Conservation (phyloP, 2,113 vertebrate species). For the Pterocles gutturalis region DNA sequence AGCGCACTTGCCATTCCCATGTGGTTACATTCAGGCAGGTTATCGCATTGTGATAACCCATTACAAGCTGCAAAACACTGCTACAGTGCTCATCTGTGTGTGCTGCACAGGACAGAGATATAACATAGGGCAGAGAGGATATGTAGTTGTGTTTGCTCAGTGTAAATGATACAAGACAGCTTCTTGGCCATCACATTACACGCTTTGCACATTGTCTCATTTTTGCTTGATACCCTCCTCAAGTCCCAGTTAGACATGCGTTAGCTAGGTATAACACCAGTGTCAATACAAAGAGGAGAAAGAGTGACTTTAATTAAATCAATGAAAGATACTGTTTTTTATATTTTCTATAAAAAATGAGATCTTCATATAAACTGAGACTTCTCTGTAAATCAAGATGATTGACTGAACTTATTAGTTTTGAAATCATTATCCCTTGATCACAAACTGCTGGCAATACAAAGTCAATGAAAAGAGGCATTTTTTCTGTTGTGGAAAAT, state of each 20-base stretch:
- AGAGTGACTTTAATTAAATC: neutral
- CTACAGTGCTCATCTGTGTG: neutral
- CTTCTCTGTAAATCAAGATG: neutral
- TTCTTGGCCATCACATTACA: neutral
- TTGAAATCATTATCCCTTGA: neutral
- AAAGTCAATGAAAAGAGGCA: neutral
- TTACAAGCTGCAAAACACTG: fast-evolving
- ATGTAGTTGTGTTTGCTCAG: neutral
- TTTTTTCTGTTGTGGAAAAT: neutral
- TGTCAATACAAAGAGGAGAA: neutral
- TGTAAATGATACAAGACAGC: neutral
- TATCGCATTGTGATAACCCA: neutral
- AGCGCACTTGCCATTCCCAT: neutral
- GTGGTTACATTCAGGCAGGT: neutral
- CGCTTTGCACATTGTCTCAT: neutral
- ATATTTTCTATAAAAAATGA: neutral
- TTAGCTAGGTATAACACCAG: neutral
- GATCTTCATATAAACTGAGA: neutral
- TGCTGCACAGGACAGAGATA: neutral
- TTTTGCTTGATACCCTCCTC: neutral
- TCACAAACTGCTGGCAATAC: neutral
- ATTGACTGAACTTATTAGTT: neutral
- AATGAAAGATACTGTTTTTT: neutral
- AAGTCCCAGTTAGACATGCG: neutral
- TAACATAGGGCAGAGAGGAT: neutral